Conservation (phyloP, 1,140 invertebrate species). For the Marisa cornuarietis region DNA sequence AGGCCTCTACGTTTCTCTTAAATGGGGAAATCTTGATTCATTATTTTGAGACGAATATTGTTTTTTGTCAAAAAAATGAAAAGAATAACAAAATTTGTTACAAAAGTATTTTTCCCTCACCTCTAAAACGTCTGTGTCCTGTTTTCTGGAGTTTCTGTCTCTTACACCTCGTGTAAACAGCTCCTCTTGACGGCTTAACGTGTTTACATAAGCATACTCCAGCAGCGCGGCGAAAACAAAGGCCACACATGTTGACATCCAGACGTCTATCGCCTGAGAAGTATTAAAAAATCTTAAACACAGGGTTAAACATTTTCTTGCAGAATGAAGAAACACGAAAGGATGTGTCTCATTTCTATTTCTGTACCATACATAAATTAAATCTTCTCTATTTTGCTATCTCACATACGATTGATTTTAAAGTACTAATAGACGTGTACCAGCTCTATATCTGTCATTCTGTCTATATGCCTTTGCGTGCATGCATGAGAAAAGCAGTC, state of each 20-base stretch:
- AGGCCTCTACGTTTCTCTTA: no score
- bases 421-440: no score
- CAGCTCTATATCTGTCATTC: no score
- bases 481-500: not conserved
- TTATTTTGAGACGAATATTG: no score
- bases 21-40: no score
- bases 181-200: slow-evolving; percentile 14
- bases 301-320: no score
- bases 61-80: no score
- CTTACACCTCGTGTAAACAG: no score
- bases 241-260: slow-evolving; percentile 88
- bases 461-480: not conserved
- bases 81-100: no score
- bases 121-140: not conserved
- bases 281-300: slow-evolving; percentile 23
- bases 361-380: not conserved
- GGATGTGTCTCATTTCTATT: not conserved
- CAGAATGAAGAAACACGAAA: not conserved
- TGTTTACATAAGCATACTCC: slow-evolving; percentile 81
- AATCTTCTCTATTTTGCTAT: not conserved
- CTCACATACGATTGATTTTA: no score
- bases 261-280: slow-evolving; percentile 79
- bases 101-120: not conserved
- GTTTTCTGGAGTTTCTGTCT: not conserved
- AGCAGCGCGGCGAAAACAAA: slow-evolving; percentile 84